Conservation (phyloP, 2,113 vertebrate species). For the Alligator sinensis region DNA sequence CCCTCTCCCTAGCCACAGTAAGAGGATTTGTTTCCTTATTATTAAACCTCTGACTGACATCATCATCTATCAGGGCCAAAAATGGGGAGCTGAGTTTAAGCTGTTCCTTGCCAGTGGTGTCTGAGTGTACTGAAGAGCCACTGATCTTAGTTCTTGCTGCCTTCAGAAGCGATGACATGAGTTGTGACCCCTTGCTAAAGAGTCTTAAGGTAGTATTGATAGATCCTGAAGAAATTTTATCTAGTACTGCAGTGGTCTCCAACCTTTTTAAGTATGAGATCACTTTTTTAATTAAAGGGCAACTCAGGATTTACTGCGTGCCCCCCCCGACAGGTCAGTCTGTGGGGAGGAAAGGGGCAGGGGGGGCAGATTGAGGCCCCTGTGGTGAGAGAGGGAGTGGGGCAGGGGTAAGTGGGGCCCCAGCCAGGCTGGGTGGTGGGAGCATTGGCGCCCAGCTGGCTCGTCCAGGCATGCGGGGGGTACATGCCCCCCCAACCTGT, state of each 20-base stretch:
- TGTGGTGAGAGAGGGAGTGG: too few relatives aligned
- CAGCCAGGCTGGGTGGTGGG: too few relatives aligned
- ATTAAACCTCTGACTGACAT: not conserved
- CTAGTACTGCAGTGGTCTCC: not conserved
- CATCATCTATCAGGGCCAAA: not conserved
- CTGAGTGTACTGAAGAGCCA: rapidly evolving
- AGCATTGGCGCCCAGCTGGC: too few relatives aligned
- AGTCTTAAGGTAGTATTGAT: rapidly evolving
- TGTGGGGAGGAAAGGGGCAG: too few relatives aligned
- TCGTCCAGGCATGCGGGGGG: too few relatives aligned
- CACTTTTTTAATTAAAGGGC: too few relatives aligned
- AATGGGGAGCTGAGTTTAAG: not conserved
- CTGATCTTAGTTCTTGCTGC: not conserved
- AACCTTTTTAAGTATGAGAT: too few relatives aligned
- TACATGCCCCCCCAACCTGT: too few relatives aligned
- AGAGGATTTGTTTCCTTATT: not conserved
- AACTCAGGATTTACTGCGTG: too few relatives aligned
- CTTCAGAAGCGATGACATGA: not conserved
- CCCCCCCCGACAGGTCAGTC: too few relatives aligned
- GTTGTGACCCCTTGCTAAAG: rapidly evolving
- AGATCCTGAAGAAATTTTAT: not conserved
- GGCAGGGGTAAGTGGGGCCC: too few relatives aligned
- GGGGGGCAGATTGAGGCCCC: too few relatives aligned
- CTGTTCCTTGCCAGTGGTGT: not conserved
- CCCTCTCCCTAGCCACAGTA: not conserved